A percentile compares a stretch with the other conserved stretches of the same genome.
Evolutionary conservation across 2,888 invertebrate species (phyloP).

Genomic region (Drosophila infuscata): DNA sequence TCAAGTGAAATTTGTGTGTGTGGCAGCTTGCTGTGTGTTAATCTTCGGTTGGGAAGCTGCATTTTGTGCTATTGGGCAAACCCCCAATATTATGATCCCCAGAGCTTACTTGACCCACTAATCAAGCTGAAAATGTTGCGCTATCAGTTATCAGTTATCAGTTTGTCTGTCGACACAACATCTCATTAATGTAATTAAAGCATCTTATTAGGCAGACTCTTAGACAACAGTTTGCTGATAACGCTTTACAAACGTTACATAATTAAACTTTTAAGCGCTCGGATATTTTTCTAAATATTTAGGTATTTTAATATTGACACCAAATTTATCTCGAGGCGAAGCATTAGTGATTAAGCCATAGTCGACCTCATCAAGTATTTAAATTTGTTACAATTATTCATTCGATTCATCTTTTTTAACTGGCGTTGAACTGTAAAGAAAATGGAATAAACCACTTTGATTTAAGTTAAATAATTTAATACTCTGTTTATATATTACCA

Average conservation of each 20-base stretch:
- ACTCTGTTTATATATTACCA: neutral
- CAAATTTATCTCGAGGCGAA: neutral
- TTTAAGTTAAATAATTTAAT: neutral
- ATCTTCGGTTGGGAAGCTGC: conserved; percentile 67
- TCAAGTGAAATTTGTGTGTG: conserved; percentile 25
- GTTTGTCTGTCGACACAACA: conserved; percentile 5
- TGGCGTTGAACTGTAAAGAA: neutral
- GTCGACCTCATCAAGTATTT: neutral
- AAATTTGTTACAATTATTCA: neutral
- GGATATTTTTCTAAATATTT: neutral
- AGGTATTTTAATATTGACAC: neutral
- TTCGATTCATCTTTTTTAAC: neutral
- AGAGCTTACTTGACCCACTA: conserved; percentile 39
- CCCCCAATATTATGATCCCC: conserved; percentile 27
- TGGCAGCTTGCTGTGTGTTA: conserved; percentile 52
- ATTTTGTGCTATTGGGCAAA: conserved; percentile 47
- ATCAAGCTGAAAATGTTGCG: conserved; percentile 32
- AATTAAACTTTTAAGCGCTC: conserved; percentile 12
- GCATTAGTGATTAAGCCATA: neutral
- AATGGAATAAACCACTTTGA: neutral
- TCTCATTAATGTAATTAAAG: conserved; percentile 26
- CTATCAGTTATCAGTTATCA: conserved; percentile 29
- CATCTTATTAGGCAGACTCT: conserved; percentile 13
- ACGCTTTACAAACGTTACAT: conserved; percentile 6
- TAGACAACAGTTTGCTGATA: conserved; percentile 25